Conservation (phyloP, 2,888 invertebrate species). For the Sinodicranocentrus sp. region DNA sequence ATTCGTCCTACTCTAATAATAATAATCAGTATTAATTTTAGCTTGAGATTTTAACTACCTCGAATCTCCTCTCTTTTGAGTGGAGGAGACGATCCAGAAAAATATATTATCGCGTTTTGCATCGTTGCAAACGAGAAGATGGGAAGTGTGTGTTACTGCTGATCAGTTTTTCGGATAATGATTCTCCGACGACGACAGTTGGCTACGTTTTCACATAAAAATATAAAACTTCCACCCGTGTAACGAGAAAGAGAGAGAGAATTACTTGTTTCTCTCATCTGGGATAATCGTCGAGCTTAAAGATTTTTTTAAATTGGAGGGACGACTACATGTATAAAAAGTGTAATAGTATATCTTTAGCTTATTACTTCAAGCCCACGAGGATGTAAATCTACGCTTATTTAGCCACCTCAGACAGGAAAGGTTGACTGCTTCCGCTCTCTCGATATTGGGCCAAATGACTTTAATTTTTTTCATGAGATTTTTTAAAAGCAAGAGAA, state of each 20-base stretch:
- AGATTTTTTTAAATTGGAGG: too few species aligned
- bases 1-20: constrained; percentile 39
- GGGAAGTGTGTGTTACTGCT: constrained; percentile 28
- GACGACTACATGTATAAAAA: too few species aligned
- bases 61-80: not conserved
- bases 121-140: constrained; percentile 13
- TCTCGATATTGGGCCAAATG: not conserved
- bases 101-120: not conserved
- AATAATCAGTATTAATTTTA: constrained; percentile 67
- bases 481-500: not conserved
- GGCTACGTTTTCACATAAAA: constrained; percentile 52
- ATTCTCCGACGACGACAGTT: constrained; percentile 62
- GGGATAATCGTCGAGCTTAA: not conserved
- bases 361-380: too few species aligned
- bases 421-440: not conserved
- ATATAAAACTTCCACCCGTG: too few species aligned
- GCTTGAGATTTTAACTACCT: constrained; percentile 45
- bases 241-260: not conserved
- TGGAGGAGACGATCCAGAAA: too few species aligned
- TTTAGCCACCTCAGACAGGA: too few species aligned
- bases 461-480: constrained; percentile 10
- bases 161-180: constrained; percentile 61
- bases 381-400: too few species aligned
- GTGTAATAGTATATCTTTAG: too few species aligned
- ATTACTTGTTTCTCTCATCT: constrained; percentile 12